phyloP scores from a whole-genome alignment of 2,797 vertebrate species.

The Muraenolepis orangiensis region DNA sequence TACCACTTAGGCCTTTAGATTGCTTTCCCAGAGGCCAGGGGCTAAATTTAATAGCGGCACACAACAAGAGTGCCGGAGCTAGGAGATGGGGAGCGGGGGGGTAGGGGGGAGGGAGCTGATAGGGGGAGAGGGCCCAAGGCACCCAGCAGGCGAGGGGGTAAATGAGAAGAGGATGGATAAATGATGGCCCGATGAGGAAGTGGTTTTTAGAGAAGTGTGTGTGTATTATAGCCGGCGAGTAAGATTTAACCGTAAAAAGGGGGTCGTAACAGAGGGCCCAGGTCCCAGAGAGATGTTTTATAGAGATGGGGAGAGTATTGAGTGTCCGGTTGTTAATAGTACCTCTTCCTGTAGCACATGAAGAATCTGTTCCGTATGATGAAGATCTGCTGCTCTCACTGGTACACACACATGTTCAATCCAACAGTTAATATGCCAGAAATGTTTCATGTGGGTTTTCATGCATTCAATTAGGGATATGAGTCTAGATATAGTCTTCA shows the following conservation, averaged over 20 bases:
- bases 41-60: conserved; percentile 11
- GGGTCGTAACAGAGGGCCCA: too few relatives aligned
- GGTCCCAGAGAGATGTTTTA: background rate
- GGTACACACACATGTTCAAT: background rate
- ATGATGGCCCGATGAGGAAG: background rate
- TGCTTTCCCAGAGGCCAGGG: conserved; percentile 29
- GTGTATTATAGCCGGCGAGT: background rate
- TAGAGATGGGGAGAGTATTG: background rate
- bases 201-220: background rate
- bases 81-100: background rate
- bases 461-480: too few relatives aligned
- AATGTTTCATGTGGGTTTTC: background rate
- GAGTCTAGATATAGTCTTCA: too few relatives aligned
- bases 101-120: background rate
- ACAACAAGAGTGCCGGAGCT: background rate
- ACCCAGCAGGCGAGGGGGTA: background rate
- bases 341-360: background rate
- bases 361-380: background rate
- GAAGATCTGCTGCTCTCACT: background rate
- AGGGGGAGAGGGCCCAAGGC: background rate
- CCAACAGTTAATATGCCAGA: background rate
- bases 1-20: conserved; percentile 23
- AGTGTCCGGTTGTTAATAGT: background rate
- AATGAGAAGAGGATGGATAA: background rate
- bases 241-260: background rate